Base-by-base conservation (phyloP, 2,888 invertebrate species). In the Zootermopsis nevadensis region DNA sequence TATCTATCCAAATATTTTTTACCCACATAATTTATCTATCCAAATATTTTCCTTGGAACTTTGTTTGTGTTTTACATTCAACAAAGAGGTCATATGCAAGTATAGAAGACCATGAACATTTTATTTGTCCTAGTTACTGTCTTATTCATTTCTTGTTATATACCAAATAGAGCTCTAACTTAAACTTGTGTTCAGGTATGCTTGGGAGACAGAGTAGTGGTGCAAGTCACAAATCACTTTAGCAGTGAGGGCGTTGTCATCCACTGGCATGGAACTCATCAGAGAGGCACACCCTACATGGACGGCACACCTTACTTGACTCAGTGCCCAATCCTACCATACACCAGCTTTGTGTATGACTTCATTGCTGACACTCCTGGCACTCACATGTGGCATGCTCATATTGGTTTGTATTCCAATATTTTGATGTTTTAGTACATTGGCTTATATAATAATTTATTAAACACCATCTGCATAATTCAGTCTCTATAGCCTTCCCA, bases 261-360 rank as follows among this genome's bases (percentile, higher is more conserved):
- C 33, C 98, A 98, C 88, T 98, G 97, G 97, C 98, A 98, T 88
- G 98, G 98, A 0, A 93, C 95, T 87, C 96, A 96, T 87, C 96
- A 96, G 89, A 90, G 90, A 81, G 92, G 92, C 0, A 93, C 93
- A 0, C 96, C 96, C 0, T 96, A 95, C 88, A 97, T 97, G 96
- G 97, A 97, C 86, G 97, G 97, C 0, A 96, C 96, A 0, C 96
- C 97, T 0, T 94, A 93, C 85, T 93, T 97, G 12, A 95, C 96
- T 0, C 97, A 97, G 89, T 97, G 97, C 86, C 96, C 97, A 0
- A 95, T 97, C 82, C 90, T 91, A 7, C 95, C 96, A 0, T 94
- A 94, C 84, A 91, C 93, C 2, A 94, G 93, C 0, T 96, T 81
- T 81, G 86, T 94, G 82, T 96, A 96, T 86, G 92, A 92, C 82